Evolutionary conservation across 1,140 invertebrate genomes (phyloP).

Genomic region (Solen grandis): DNA sequence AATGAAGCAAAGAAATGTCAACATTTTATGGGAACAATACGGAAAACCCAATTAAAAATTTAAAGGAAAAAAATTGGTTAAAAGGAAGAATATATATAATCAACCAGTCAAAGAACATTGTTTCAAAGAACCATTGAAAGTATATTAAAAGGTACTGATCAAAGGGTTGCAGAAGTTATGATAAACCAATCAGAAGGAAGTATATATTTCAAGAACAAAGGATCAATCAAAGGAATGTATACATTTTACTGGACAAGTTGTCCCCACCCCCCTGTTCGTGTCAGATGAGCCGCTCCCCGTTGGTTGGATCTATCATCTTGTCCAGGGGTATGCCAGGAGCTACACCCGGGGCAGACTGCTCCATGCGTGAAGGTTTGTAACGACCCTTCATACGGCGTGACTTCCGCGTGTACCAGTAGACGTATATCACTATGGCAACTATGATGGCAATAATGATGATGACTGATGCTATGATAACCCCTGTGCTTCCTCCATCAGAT

Average conservation of each 20-base stretch:
- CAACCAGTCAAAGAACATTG: too few species aligned
- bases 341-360: not conserved
- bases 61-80: too few species aligned
- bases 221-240: slow-evolving; percentile 12
- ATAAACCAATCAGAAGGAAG: too few species aligned
- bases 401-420: slow-evolving; percentile 33
- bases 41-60: too few species aligned
- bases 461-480: slow-evolving; percentile 36
- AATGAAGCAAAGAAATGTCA: too few species aligned
- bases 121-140: too few species aligned
- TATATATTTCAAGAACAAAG: too few species aligned
- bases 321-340: slow-evolving; percentile 31
- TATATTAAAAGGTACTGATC: too few species aligned
- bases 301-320: slow-evolving; percentile 45
- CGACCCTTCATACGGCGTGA: slow-evolving; percentile 37
- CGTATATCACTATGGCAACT: slow-evolving; percentile 46
- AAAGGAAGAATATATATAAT: too few species aligned
- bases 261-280: slow-evolving; percentile 18
- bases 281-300: slow-evolving; percentile 46
- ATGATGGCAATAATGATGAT: slow-evolving; percentile 52
- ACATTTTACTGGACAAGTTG: slow-evolving; percentile 3
- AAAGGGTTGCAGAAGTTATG: too few species aligned
- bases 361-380: slow-evolving; percentile 50
- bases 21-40: too few species aligned
- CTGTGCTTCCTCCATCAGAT: not conserved